These are phyloP conservation scores for Tenthredo livida DNA, from an alignment of 2,888 invertebrate species.

Conservation along the genomic window DNA sequence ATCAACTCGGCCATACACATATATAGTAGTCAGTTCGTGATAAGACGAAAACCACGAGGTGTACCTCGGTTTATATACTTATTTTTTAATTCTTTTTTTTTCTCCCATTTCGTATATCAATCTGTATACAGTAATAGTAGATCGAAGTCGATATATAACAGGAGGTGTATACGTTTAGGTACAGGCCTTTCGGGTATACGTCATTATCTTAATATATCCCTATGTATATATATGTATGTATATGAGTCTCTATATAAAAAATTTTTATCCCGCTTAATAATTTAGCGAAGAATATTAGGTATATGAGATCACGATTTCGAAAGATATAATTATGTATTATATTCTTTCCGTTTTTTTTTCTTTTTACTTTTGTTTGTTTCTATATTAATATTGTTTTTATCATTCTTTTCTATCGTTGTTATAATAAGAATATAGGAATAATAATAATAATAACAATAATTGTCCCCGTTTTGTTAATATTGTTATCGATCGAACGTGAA, in stretches of 20 bases:
- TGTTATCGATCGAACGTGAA: not conserved
- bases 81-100: not conserved
- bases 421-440: not conserved
- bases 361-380: not conserved
- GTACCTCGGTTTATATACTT: not conserved
- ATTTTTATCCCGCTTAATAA: not conserved
- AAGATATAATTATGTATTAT: not conserved
- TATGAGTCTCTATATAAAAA: conserved; percentile 2
- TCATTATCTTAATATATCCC: not conserved
- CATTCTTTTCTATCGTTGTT: not conserved
- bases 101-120: not conserved
- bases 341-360: not conserved
- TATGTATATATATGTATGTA: not conserved
- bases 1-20: not conserved
- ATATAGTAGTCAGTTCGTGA: conserved; percentile 19
- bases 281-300: not conserved
- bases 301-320: conserved; percentile 32
- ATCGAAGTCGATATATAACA: not conserved
- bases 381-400: not conserved
- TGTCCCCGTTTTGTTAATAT: not conserved
- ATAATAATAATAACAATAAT: not conserved
- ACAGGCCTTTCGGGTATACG: not conserved
- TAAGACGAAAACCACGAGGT: not conserved
- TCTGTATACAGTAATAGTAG: not conserved
- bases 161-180: not conserved